phyloP scores from a whole-genome alignment of 2,797 vertebrate genomes.

The Hozukius guyotensis region DNA sequence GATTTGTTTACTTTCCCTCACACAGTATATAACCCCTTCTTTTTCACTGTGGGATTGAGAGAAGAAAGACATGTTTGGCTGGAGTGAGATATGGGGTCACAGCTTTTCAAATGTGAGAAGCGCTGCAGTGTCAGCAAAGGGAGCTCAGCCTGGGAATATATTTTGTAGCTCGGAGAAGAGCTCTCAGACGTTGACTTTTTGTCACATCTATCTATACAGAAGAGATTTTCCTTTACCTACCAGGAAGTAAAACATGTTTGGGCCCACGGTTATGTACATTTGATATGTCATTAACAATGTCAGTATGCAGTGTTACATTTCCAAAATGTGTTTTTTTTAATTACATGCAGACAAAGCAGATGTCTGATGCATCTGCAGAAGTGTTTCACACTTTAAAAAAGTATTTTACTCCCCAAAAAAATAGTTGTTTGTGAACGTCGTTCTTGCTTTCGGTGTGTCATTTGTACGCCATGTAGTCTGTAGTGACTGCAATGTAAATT shows the following conservation, averaged over 20 bases:
- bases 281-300: neutral
- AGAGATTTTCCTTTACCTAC: neutral
- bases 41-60: neutral
- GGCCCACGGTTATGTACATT: neutral
- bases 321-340: neutral
- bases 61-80: constrained; percentile 16
- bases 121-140: constrained; percentile 40
- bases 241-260: neutral
- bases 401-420: neutral
- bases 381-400: neutral
- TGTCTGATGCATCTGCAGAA: neutral
- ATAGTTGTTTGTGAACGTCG: neutral
- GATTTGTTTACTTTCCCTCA: neutral
- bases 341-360: neutral
- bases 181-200: neutral
- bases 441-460: too few relatives aligned
- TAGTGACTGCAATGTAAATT: too few relatives aligned
- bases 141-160: constrained; percentile 17
- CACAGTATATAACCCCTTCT: neutral
- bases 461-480: too few relatives aligned
- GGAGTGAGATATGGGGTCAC: constrained; percentile 23
- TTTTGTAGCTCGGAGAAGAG: neutral
- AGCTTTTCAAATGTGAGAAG: constrained; percentile 19
- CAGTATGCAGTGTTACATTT: neutral
- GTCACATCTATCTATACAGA: neutral